phyloP scores from a whole-genome alignment of 2,888 invertebrate species.

The Azorinus chamasolen region DNA sequence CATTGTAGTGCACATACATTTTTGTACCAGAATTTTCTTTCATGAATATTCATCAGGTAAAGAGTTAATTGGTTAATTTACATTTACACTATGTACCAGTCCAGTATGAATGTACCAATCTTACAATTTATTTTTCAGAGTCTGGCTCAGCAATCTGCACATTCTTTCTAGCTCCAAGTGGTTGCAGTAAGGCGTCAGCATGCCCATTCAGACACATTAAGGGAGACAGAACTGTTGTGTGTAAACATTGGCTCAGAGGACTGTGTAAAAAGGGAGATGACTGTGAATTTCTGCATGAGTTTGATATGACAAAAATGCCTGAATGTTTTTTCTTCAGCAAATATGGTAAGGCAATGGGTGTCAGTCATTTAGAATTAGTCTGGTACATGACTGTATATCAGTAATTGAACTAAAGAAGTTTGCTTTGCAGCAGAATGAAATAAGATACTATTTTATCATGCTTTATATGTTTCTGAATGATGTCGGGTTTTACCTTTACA shows the following conservation, averaged over 20 bases:
- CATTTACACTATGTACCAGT: too few relatives aligned
- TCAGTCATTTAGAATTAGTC: too few relatives aligned
- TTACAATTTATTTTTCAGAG: constrained; percentile 88
- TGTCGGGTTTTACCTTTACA: too few relatives aligned
- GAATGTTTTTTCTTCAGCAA: constrained; percentile 99
- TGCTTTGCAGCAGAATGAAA: too few relatives aligned
- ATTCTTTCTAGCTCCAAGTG: constrained; percentile 90
- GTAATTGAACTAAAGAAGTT: too few relatives aligned
- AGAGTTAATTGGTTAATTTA: too few relatives aligned
- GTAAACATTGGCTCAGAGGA: constrained; percentile 99
- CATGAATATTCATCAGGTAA: too few relatives aligned
- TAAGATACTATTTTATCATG: too few relatives aligned
- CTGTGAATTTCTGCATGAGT: constrained; percentile 99
- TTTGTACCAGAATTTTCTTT: too few relatives aligned
- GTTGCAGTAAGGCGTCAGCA: constrained; percentile 94
- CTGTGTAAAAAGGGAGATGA: constrained; percentile 99
- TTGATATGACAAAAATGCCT: constrained; percentile 99
- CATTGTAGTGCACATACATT: too few relatives aligned
- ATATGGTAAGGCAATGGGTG: constrained; percentile 90
- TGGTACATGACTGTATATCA: too few relatives aligned
- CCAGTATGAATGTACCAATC: background rate
- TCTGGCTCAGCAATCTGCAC: constrained; percentile 98
- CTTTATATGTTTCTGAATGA: too few relatives aligned
- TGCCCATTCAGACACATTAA: constrained; percentile 99
- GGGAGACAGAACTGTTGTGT: constrained; percentile 99